Percentiles rank a stretch among this genome's conserved stretches.
Conservation (phyloP, 1,140 invertebrate species). For the Telenomus remus region DNA sequence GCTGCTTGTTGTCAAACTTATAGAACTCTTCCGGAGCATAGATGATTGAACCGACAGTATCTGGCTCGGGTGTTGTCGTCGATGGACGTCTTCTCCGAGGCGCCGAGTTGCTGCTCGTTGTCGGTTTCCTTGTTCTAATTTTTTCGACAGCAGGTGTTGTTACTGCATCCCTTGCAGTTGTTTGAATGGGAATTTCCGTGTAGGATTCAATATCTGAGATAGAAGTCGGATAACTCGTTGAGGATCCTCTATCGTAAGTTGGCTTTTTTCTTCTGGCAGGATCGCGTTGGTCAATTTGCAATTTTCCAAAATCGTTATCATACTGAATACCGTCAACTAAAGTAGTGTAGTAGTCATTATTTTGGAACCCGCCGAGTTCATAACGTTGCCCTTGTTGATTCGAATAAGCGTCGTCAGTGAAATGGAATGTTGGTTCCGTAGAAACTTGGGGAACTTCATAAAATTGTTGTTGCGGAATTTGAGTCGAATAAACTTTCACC, state of each 20-base stretch:
- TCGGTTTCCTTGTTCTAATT: constrained; percentile 39
- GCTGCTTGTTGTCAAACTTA: constrained; percentile 35
- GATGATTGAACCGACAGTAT: constrained; percentile 16
- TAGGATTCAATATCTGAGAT: constrained; percentile 25
- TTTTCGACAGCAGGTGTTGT: constrained; percentile 37
- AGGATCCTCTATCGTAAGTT: constrained; percentile 10
- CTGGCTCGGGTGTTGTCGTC: constrained; percentile 41
- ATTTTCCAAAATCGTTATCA: constrained; percentile 27
- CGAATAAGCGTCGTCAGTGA: constrained; percentile 16
- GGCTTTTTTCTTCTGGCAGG: constrained; percentile 44
- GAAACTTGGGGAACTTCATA: constrained; percentile 47
- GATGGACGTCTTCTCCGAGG: constrained; percentile 49
- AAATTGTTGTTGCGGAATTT: constrained; percentile 20
- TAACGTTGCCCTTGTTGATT: constrained; percentile 46
- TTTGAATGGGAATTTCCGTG: constrained; percentile 52
- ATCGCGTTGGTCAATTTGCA: constrained; percentile 31
- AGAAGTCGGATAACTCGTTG: constrained; percentile 25
- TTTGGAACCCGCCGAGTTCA: constrained; percentile 14
- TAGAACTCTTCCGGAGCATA: constrained; percentile 34
- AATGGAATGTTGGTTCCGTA: constrained; percentile 36
- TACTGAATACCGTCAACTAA: constrained; percentile 22
- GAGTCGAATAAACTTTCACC: constrained; percentile 14
- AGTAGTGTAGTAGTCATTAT: constrained; percentile 38
- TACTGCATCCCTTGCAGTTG: constrained; percentile 35
- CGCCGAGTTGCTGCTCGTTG: constrained; percentile 2